phyloP scores from a whole-genome alignment of 2,888 invertebrate genomes.

The Aplocera efformata region DNA sequence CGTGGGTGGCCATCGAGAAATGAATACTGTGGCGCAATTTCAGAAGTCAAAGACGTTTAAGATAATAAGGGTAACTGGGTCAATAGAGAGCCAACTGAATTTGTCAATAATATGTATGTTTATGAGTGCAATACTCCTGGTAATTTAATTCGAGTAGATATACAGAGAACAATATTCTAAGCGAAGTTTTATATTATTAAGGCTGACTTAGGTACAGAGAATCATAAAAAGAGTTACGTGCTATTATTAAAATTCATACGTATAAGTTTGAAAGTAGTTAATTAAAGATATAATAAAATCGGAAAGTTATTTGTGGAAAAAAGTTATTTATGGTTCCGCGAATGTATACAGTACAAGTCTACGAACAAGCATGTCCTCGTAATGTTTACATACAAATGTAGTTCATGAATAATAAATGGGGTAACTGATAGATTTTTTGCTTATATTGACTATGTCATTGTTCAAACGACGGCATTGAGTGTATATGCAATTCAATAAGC shows the following conservation, averaged over 20 bases:
- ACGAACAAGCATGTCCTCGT: slow-evolving; percentile 9
- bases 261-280: too few species aligned
- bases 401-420: slow-evolving; percentile 27
- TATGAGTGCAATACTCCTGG: too few species aligned
- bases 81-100: slow-evolving; percentile 43
- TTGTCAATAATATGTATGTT: slow-evolving; percentile 30
- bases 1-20: slow-evolving; percentile 64
- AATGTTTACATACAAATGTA: slow-evolving; percentile 28
- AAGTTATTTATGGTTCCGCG: slow-evolving; percentile 3
- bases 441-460: slow-evolving; percentile 11
- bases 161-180: too few species aligned
- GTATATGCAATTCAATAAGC: neutral
- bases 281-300: too few species aligned
- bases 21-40: slow-evolving; percentile 58
- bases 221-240: too few species aligned
- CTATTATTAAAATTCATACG: too few species aligned
- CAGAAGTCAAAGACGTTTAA: slow-evolving; percentile 49
- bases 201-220: slow-evolving; percentile 20
- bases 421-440: slow-evolving; percentile 24
- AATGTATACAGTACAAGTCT: slow-evolving; percentile 8
- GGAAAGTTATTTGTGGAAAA: neutral
- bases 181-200: slow-evolving; percentile 9
- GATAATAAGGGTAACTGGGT: slow-evolving; percentile 53
- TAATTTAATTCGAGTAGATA: too few species aligned
- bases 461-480: slow-evolving; percentile 7